Base-by-base conservation (phyloP, 1,140 invertebrate species). In the Aphidius ervi region DNA sequence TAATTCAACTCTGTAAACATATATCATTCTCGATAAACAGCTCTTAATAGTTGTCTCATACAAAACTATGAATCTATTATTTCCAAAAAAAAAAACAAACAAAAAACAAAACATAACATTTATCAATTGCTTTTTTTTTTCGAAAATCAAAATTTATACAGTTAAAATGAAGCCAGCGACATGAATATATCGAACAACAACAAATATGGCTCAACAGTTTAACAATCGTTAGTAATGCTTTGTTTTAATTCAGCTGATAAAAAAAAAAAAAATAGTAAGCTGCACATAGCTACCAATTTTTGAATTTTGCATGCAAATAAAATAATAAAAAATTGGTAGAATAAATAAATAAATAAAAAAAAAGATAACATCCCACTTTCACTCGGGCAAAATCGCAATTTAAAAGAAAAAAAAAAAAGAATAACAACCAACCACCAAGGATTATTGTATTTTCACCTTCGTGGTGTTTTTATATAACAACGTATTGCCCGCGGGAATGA, bases 1-100 rank as follows among this genome's bases (percentile, higher is more conserved):
- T 42, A 62, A 47, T 59, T 31, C 61, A 42, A 20, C 53, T 53
- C 42, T 57, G 63, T 55, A 16, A 16, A 56, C 23, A 66, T 56
- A 58, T 40, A 64, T 65, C 16, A 64, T 39, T 56, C 53, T 61
- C 61, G 56, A 65, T 67, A 64, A 67, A 67, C 65, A 67, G 63
- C 63, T 31, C 23, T 31, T 31, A 31, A 31, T 31, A 31, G 23
- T 31, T 31, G 23, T 31, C 23, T 10, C 42, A 43, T 43, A 10
- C 42, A 8, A 43, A 43, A 43, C 9, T 8, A 16, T 16, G 16
- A 16, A 16, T 16, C 16, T 16, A 16, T 16, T 16, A 43, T 43
- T 43, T 43, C 42, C 9, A 6, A 9, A 43, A 43, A 43, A 43
- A 43, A 43, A 31, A 31, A 31, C n/a, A n/a, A n/a, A n/a, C n/a